Percentiles rank a stretch among this genome's conserved stretches.
phyloP scores from a whole-genome alignment of 2,888 invertebrate species.

The Adela reaumurella region DNA sequence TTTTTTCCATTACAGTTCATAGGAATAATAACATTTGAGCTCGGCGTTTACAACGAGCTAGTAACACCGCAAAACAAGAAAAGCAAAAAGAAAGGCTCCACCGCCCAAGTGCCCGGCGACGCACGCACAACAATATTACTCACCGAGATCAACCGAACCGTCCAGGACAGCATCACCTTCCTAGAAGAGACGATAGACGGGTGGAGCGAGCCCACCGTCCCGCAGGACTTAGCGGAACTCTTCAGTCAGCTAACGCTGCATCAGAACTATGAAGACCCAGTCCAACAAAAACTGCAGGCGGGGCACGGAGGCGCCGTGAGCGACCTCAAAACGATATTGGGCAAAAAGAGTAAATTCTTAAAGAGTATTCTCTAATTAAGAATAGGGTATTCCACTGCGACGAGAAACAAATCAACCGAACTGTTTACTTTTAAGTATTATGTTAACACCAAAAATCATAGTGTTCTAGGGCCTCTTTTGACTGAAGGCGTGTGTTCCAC shows the following conservation, averaged over 20 bases:
- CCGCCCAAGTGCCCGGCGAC: constrained; percentile 41
- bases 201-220: constrained; percentile 31
- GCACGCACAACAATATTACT: constrained; percentile 28
- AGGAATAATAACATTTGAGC: constrained; percentile 52
- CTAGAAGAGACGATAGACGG: constrained; percentile 39
- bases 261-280: constrained; percentile 34
- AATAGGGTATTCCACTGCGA: constrained; percentile 13
- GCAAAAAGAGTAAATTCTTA: constrained; percentile 53
- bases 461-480: no score
- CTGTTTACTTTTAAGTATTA: no score
- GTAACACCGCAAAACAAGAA: constrained; percentile 47
- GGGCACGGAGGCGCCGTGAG: constrained; percentile 48
- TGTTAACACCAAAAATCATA: no score
- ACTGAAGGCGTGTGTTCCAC: no score
- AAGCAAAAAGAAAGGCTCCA: constrained; percentile 48
- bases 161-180: constrained; percentile 28
- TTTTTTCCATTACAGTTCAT: constrained; percentile 44
- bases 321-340: constrained; percentile 50
- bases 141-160: constrained; percentile 27
- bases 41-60: constrained; percentile 54
- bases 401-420: no score
- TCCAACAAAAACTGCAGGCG: constrained; percentile 38
- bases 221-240: constrained; percentile 28
- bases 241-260: constrained; percentile 30
- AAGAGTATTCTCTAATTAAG: constrained; percentile 35